Percentiles rank a stretch among this genome's conserved stretches.
Evolutionary conservation across 2,113 vertebrate genomes (phyloP).

Genomic region (mouse (Mus musculus)): GRCm39 chr4:148259501-148260000

Average conservation of each 20-base stretch:
- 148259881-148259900: background rate
- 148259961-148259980: background rate
- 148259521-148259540: background rate
- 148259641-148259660: no score
- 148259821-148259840: background rate
- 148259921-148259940: background rate
- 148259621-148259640: background rate
- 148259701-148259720: background rate
- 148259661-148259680: background rate
- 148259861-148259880: background rate
- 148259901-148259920: background rate
- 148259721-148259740: background rate
- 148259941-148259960: background rate
- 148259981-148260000: background rate
- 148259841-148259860: background rate
- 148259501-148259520: background rate
- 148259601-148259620: no score
- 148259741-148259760: background rate
- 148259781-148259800: background rate
- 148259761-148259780: background rate
- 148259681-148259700: background rate
- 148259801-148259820: background rate
- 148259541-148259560: background rate
- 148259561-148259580: background rate
- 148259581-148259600: background rate